A percentile compares a stretch with the other conserved stretches of the same genome.
Conservation (phyloP, 92 coral and sea anemone species). For the Galaxea fascicularis region DNA sequence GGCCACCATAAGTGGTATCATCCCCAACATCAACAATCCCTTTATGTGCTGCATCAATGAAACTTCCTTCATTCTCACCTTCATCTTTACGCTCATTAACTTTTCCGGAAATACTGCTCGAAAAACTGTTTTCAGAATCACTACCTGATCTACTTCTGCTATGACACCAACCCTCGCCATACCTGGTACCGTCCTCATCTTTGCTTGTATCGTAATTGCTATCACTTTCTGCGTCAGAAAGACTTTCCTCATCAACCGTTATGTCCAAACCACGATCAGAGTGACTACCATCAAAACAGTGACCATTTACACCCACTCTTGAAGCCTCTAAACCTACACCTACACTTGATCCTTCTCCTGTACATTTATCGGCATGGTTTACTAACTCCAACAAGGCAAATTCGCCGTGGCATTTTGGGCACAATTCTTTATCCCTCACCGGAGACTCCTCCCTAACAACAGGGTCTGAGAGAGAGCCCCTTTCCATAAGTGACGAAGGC, state of each 20-base stretch:
- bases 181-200: background rate
- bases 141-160: background rate
- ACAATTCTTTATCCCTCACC: conserved; percentile 22
- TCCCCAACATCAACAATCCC: background rate
- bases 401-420: conserved; percentile 45
- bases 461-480: background rate
- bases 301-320: background rate
- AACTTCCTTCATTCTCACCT: background rate
- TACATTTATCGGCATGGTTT: conserved; percentile 30
- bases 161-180: background rate
- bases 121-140: background rate
- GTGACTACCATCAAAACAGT: too few species aligned
- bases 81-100: background rate
- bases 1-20: background rate
- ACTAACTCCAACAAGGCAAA: conserved; percentile 37
- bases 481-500: background rate
- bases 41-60: background rate
- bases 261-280: background rate
- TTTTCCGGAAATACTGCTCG: background rate
- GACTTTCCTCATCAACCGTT: background rate
- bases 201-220: background rate
- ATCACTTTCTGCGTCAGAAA: background rate
- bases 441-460: conserved; percentile 3
- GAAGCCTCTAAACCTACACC: background rate
- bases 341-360: background rate